Conservation (phyloP, 1,140 invertebrate species). For the Papilio polyxenes region DNA sequence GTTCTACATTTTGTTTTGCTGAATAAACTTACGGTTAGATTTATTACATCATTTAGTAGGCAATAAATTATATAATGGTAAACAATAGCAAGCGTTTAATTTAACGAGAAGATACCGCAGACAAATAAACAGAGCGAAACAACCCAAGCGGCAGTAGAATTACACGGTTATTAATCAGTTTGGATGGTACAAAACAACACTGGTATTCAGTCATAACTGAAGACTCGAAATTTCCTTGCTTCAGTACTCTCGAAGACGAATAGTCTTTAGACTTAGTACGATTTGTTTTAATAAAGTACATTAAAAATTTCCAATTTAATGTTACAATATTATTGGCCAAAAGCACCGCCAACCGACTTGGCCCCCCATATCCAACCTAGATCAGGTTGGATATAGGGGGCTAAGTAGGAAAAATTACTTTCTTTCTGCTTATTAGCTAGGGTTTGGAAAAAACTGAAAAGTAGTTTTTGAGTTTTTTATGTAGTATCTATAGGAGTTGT, state of each 20-base stretch:
- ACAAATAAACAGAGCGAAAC: slow-evolving; percentile 36
- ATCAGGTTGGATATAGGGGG: too few relatives aligned
- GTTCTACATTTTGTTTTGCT: neutral
- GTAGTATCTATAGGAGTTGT: too few relatives aligned
- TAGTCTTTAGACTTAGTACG: neutral
- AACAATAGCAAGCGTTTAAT: slow-evolving; percentile 34
- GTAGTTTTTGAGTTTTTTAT: too few relatives aligned
- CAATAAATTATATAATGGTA: slow-evolving; percentile 29
- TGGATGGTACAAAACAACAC: slow-evolving; percentile 34
- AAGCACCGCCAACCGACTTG: too few relatives aligned
- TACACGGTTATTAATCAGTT: slow-evolving; percentile 44
- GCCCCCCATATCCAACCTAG: too few relatives aligned
- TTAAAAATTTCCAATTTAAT: neutral
- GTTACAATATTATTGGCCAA: too few relatives aligned
- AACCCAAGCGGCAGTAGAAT: slow-evolving; percentile 31
- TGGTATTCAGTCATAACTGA: slow-evolving; percentile 38
- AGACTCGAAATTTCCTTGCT: slow-evolving; percentile 5
- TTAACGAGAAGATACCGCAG: slow-evolving; percentile 34
- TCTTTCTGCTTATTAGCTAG: too few relatives aligned
- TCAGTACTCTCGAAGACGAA: neutral
- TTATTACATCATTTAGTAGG: slow-evolving; percentile 29
- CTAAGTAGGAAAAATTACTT: too few relatives aligned
- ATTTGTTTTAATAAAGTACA: neutral
- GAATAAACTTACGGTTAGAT: slow-evolving; percentile 8
- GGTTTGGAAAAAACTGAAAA: too few relatives aligned